Percentiles rank a stretch among this genome's conserved stretches.
phyloP scores from a whole-genome alignment of 2,797 vertebrate species.

The Myripristis jacobus region DNA sequence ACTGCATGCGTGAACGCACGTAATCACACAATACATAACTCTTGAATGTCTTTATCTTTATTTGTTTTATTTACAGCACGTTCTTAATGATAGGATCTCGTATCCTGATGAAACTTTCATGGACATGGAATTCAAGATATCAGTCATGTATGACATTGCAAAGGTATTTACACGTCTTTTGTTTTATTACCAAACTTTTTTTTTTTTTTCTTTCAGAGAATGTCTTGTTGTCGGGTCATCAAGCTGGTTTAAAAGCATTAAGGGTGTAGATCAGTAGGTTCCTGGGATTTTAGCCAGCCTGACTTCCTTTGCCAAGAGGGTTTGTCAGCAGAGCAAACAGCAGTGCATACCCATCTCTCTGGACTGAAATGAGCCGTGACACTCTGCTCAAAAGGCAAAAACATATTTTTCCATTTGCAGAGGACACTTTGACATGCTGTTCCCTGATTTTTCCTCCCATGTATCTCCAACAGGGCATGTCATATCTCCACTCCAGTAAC shows the following conservation, averaged over 20 bases:
- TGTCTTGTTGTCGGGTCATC: not conserved
- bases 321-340: too few relatives aligned
- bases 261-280: too few relatives aligned
- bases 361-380: too few relatives aligned
- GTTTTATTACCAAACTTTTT: not conserved
- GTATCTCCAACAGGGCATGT: conserved; percentile 89
- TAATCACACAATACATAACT: conserved; percentile 12
- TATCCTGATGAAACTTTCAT: conserved; percentile 96
- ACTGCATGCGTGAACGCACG: not conserved
- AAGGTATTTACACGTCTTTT: conserved; percentile 82
- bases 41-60: not conserved
- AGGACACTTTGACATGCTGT: not conserved
- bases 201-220: not conserved
- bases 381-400: not conserved
- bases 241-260: not conserved
- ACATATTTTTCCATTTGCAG: not conserved
- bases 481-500: conserved; percentile 95
- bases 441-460: not conserved
- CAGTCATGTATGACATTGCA: conserved; percentile 95
- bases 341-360: too few relatives aligned
- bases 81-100: conserved; percentile 93
- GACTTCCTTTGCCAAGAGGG: too few relatives aligned
- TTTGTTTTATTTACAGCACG: conserved; percentile 81
- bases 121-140: conserved; percentile 98
- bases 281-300: too few relatives aligned